Conservation (phyloP, 2,113 vertebrate species). For the Bothrops jararaca region DNA sequence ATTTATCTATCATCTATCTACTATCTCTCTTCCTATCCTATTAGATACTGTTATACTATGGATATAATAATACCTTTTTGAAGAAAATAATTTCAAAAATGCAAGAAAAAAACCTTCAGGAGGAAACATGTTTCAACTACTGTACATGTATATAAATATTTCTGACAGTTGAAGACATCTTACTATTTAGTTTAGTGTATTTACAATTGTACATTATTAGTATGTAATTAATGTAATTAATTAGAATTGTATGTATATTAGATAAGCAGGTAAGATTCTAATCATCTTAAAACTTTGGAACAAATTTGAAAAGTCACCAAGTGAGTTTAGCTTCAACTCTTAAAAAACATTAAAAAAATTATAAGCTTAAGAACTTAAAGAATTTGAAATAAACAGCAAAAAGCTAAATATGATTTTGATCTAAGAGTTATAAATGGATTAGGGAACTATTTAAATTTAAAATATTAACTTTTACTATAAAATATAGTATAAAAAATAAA, state of each 20-base stretch:
- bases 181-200: neutral
- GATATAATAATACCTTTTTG: neutral
- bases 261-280: neutral
- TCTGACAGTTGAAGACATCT: neutral
- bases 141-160: conserved; percentile 34
- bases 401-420: neutral
- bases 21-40: too few species aligned
- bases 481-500: neutral
- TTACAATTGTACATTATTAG: neutral
- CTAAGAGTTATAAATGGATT: neutral
- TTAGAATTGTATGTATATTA: neutral
- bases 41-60: neutral
- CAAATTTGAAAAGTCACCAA: neutral
- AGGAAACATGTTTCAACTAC: conserved; percentile 25
- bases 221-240: neutral
- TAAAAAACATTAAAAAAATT: neutral
- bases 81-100: neutral
- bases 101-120: neutral
- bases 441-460: neutral
- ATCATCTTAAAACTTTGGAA: neutral
- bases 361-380: neutral
- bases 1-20: too few species aligned
- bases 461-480: neutral
- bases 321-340: neutral
- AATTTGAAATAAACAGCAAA: neutral